These are phyloP conservation scores for Spea hammondii DNA, from an alignment of 2,797 vertebrate genomes.

Conservation along the genomic window DNA sequence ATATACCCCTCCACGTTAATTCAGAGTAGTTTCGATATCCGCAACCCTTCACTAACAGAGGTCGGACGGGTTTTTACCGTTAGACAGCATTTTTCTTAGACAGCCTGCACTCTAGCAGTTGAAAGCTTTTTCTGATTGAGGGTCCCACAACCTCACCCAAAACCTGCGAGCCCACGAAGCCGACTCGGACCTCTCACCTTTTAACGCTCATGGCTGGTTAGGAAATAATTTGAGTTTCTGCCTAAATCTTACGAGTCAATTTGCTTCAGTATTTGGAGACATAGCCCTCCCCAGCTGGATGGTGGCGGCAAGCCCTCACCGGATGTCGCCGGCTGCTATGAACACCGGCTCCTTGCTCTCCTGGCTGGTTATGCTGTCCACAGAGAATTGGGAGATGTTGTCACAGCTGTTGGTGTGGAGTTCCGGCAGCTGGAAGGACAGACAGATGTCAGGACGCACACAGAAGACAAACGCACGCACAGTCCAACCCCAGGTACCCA, in stretches of 20 bases:
- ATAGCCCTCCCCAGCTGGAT: neutral
- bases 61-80: too few species aligned
- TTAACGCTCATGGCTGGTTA: too few species aligned
- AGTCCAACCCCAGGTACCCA: neutral
- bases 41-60: too few species aligned
- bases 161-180: too few species aligned
- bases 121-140: too few species aligned
- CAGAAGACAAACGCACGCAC: neutral
- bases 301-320: constrained; percentile 65
- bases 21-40: neutral
- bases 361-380: constrained; percentile 96
- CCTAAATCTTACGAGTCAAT: too few species aligned
- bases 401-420: constrained; percentile 93
- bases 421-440: constrained; percentile 78
- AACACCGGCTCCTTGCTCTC: constrained; percentile 94
- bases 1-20: neutral
- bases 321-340: constrained; percentile 93
- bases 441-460: neutral
- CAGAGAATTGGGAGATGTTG: constrained; percentile 97
- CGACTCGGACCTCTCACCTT: too few species aligned
- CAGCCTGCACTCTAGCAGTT: too few species aligned
- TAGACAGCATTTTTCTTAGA: too few species aligned
- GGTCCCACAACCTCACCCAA: too few species aligned
- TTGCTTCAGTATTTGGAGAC: too few species aligned
- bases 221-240: too few species aligned